These are phyloP conservation scores for Aldabrachelys gigantea DNA, from an alignment of 2,113 vertebrate genomes.

Conservation along the genomic window DNA sequence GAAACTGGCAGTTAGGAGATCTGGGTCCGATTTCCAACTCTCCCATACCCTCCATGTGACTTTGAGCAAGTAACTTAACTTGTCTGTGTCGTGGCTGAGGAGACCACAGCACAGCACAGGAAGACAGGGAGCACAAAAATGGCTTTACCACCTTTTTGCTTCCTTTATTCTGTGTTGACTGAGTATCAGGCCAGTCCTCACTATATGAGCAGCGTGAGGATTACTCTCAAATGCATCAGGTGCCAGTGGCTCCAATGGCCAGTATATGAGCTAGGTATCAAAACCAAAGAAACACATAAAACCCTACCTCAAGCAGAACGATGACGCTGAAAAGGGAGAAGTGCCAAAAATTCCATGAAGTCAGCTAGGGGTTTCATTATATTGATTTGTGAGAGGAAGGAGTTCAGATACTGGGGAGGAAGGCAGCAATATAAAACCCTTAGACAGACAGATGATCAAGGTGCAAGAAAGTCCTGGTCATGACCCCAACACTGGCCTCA, in stretches of 20 bases:
- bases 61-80: neutral
- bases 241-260: neutral
- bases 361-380: neutral
- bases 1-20: fast-evolving
- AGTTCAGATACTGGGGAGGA: fast-evolving
- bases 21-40: neutral
- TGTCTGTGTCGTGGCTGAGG: neutral
- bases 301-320: neutral
- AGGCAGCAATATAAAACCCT: neutral
- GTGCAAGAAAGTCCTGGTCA: conserved; percentile 16
- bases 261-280: fast-evolving
- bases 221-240: fast-evolving
- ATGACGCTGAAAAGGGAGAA: neutral
- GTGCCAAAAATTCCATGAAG: neutral
- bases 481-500: neutral
- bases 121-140: neutral
- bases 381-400: neutral
- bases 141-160: neutral
- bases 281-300: neutral
- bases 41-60: neutral
- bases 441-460: conserved; percentile 33
- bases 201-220: fast-evolving
- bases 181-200: neutral
- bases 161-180: neutral
- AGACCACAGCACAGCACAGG: fast-evolving